Evolutionary conservation across 2,113 vertebrate species (phyloP).

Genomic region (Labrus mixtus): DNA sequence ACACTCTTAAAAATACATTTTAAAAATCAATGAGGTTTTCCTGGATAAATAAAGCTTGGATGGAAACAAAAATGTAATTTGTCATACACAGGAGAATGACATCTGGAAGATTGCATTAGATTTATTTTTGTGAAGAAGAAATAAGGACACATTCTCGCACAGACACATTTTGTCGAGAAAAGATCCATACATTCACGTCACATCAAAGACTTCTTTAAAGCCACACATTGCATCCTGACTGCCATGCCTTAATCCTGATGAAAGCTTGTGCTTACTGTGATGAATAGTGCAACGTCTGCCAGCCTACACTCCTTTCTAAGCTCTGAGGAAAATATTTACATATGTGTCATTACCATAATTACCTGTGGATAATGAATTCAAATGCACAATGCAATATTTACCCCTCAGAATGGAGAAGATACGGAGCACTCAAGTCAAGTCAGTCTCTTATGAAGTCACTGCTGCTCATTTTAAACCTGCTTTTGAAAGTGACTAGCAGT

Average conservation of each 20-base stretch:
- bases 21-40: too few relatives aligned
- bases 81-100: background rate
- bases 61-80: background rate
- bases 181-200: constrained; percentile 30
- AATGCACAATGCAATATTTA: constrained; percentile 17
- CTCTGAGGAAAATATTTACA: constrained; percentile 54
- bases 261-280: constrained; percentile 57
- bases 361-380: constrained; percentile 49
- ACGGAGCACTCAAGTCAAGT: constrained; percentile 1
- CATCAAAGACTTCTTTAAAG: constrained; percentile 71
- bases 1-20: too few relatives aligned
- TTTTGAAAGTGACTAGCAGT: background rate
- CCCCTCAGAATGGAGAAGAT: background rate
- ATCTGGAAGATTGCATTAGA: background rate
- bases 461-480: background rate
- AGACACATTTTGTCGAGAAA: background rate
- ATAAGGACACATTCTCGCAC: constrained; percentile 24
- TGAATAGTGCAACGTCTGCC: constrained; percentile 44
- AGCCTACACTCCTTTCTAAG: constrained; percentile 26
- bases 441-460: constrained; percentile 2
- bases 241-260: constrained; percentile 65
- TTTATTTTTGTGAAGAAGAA: constrained; percentile 1
- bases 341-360: constrained; percentile 49
- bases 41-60: too few relatives aligned
- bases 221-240: constrained; percentile 36